Percentiles rank a stretch among this genome's conserved stretches.
Evolutionary conservation across 2,888 invertebrate species (phyloP).

Genomic region (Polydrusus tereticollis): DNA sequence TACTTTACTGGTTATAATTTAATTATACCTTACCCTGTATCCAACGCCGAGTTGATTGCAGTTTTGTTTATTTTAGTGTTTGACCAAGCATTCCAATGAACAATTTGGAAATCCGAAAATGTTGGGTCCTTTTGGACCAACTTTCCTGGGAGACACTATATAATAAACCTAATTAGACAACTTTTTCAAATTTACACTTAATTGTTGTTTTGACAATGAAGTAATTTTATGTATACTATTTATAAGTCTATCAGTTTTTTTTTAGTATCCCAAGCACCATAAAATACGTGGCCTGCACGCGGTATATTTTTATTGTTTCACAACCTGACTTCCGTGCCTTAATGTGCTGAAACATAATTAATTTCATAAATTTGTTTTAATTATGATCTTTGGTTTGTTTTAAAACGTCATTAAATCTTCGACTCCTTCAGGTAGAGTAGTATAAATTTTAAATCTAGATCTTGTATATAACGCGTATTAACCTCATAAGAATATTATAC

Average conservation of each 20-base stretch:
- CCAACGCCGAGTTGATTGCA: too few species aligned
- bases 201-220: background rate
- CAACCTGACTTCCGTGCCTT: slow-evolving; percentile 34
- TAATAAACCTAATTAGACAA: background rate
- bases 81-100: too few species aligned
- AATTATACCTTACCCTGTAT: too few species aligned
- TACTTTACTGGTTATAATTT: too few species aligned
- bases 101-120: too few species aligned
- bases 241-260: slow-evolving; percentile 4
- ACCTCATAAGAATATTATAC: background rate
- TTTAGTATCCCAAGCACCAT: slow-evolving; percentile 1
- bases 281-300: slow-evolving; percentile 8
- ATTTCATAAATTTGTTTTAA: slow-evolving; percentile 27
- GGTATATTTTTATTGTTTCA: slow-evolving; percentile 31
- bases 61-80: too few species aligned
- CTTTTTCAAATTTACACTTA: background rate
- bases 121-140: too few species aligned
- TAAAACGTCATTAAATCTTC: background rate
- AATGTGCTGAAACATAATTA: slow-evolving; percentile 26
- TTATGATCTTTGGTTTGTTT: slow-evolving; percentile 16
- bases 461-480: background rate
- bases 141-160: too few species aligned
- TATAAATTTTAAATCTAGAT: background rate
- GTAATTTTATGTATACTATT: background rate
- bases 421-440: background rate